Conservation (phyloP, 1,140 invertebrate genomes). For the Drosophila navojoa region DNA sequence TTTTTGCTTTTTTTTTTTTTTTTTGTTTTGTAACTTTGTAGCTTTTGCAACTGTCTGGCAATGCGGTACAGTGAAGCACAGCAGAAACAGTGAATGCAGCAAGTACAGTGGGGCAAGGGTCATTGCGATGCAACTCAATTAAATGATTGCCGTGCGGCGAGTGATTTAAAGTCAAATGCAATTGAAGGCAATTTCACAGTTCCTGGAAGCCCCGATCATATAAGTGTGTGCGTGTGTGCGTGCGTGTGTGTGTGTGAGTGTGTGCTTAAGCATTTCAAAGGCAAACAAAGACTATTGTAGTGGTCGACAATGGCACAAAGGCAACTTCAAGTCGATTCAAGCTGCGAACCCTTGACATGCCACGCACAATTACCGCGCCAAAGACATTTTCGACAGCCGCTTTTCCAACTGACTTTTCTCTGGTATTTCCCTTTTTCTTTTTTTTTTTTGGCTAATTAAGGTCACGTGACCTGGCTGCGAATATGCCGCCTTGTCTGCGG, state of each 20-base stretch:
- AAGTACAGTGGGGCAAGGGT: constrained; percentile 20
- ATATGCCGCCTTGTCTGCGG: constrained; percentile 21
- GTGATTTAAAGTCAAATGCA: constrained; percentile 52
- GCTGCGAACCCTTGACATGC: constrained; percentile 33
- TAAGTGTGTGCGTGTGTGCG: neutral
- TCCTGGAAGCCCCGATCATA: constrained; percentile 12
- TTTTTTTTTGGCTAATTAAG: constrained; percentile 64
- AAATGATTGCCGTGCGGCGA: constrained; percentile 53
- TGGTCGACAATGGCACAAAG: constrained; percentile 14
- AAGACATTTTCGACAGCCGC: constrained; percentile 29
- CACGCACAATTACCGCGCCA: constrained; percentile 45
- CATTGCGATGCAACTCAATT: constrained; percentile 53
- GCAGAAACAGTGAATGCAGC: constrained; percentile 14
- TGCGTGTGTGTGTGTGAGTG: neutral
- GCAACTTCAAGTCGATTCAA: constrained; percentile 12
- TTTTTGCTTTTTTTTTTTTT: constrained; percentile 1
- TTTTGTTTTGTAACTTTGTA: constrained; percentile 19
- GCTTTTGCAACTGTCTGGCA: constrained; percentile 10
- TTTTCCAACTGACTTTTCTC: constrained; percentile 27
- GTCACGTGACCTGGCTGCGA: constrained; percentile 66
- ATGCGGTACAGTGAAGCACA: neutral
- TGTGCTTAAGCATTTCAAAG: constrained; percentile 27
- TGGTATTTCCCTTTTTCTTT: constrained; percentile 11
- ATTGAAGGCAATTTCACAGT: constrained; percentile 48
- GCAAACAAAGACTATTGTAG: constrained; percentile 24